Percentiles rank a stretch among this genome's conserved stretches.
Evolutionary conservation across 1,140 invertebrate genomes (phyloP).

Genomic region (Calliphora vicina): DNA sequence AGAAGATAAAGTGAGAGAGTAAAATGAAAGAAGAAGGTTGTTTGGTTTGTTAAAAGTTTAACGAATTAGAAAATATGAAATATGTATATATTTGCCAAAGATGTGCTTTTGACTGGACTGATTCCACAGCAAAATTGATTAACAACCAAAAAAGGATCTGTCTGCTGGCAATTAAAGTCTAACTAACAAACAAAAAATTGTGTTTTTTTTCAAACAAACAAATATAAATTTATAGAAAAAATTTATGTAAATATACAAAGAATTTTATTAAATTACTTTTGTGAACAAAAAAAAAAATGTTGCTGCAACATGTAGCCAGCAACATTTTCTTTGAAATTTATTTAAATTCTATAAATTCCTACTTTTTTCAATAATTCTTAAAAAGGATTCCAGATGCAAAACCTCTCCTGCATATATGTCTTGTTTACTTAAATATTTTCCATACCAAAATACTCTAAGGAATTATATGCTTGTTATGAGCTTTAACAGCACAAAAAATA

Average conservation of each 20-base stretch:
- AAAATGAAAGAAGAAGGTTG: not conserved
- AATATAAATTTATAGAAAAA: not conserved
- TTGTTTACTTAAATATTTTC: not conserved
- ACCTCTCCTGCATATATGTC: not conserved
- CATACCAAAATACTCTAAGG: constrained; percentile 25
- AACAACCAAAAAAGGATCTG: not conserved
- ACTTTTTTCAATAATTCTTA: too few species aligned
- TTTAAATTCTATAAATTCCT: too few species aligned
- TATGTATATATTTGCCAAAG: constrained; percentile 12
- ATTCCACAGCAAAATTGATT: constrained; percentile 14
- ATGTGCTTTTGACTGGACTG: constrained; percentile 6
- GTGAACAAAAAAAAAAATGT: not conserved
- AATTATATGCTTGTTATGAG: constrained; percentile 30
- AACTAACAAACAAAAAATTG: not conserved
- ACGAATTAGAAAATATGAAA: constrained; percentile 29
- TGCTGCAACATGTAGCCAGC: not conserved
- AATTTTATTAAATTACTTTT: not conserved
- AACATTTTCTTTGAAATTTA: not conserved
- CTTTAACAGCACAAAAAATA: not conserved
- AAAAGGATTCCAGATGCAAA: not conserved
- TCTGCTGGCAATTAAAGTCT: constrained; percentile 2
- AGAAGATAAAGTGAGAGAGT: too few species aligned
- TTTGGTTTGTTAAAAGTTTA: constrained; percentile 34
- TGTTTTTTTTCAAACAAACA: not conserved
- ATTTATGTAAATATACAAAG: too few species aligned